Base-by-base conservation (phyloP, 2,113 vertebrate species). In the Gobiocypris rarus region DNA sequence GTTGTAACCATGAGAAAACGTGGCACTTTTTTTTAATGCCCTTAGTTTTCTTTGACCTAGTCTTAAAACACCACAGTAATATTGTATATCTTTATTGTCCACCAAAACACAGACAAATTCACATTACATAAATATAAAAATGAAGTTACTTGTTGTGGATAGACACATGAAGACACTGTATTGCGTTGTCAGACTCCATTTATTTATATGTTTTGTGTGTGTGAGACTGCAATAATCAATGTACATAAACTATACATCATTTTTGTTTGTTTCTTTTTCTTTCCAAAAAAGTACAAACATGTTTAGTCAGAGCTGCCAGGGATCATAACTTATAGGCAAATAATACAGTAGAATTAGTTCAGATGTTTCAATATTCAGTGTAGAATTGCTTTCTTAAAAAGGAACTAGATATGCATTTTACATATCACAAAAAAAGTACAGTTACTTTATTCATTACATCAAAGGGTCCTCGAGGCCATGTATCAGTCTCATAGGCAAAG, bases 281-380 rank as follows among this genome's bases (percentile, higher is more conserved):
- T 82, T 65, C 24, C 38, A 70, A 58, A 50, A 59, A 63, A 3
- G 34, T 50, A 81, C 43, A 54, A 81, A 52, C 28, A 69, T 22
- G 10, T 41, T 56, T 54, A 24, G 41, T 41, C 22, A 41, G 26
- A 82, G 80, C 80, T 70, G 65, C 80, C 63, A 69, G 26, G 19
- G 28, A 54, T 54, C 9, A 82, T 17, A 56, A 82, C 11, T 65
- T 81, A 38, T 9, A 82, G 50, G 22, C 31, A 81, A 81, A 15
- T 1, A 48, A 54, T 41, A 70, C 59, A 80, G 77, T 31, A 50
- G 26, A 50, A 50, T 34, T 5, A 34, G 24, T 22, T 45, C 31
- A 28, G 22, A 59, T 50, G 48, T 75, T 50, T 15, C 13, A 48
- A 79, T 17, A 8, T 48, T 43, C 41, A 79, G 38, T 48, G 10